Evolutionary conservation across 2,888 invertebrate species (phyloP).

Genomic region (Tachina grossa): DNA sequence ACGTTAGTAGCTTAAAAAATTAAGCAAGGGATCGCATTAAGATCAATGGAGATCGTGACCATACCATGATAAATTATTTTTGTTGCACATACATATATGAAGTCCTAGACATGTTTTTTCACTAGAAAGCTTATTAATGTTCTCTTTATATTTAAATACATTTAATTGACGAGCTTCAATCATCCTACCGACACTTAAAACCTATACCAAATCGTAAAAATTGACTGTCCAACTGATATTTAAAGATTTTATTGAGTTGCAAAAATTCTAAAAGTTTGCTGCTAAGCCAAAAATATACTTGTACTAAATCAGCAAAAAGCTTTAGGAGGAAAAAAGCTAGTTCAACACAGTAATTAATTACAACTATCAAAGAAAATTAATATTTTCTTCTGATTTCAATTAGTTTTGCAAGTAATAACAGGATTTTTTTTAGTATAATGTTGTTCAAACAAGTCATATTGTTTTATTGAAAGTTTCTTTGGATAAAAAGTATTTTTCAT

Average conservation of each 20-base stretch:
- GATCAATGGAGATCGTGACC: too few species aligned
- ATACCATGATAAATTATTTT: too few species aligned
- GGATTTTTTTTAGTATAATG: not conserved
- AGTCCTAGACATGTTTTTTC: too few species aligned
- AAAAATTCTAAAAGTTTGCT: not conserved
- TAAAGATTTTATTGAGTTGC: not conserved
- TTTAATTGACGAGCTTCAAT: not conserved
- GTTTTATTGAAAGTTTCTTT: constrained; percentile 26
- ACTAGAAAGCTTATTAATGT: not conserved
- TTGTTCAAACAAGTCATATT: constrained; percentile 33
- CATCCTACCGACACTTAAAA: not conserved
- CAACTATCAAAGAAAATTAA: not conserved
- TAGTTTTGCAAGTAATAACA: not conserved
- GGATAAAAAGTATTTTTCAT: constrained; percentile 24
- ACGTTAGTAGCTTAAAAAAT: too few species aligned
- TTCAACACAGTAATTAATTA: constrained; percentile 3
- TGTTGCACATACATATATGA: too few species aligned
- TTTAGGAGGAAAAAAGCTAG: not conserved
- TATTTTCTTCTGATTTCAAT: not conserved
- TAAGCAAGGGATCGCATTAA: too few species aligned
- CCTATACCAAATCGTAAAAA: not conserved
- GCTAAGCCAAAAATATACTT: not conserved
- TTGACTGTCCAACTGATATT: not conserved
- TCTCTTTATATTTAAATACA: not conserved
- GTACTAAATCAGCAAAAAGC: too few species aligned